Evolutionary conservation across 2,113 vertebrate genomes (phyloP).

Genomic region (Heteronetta atricapilla): DNA sequence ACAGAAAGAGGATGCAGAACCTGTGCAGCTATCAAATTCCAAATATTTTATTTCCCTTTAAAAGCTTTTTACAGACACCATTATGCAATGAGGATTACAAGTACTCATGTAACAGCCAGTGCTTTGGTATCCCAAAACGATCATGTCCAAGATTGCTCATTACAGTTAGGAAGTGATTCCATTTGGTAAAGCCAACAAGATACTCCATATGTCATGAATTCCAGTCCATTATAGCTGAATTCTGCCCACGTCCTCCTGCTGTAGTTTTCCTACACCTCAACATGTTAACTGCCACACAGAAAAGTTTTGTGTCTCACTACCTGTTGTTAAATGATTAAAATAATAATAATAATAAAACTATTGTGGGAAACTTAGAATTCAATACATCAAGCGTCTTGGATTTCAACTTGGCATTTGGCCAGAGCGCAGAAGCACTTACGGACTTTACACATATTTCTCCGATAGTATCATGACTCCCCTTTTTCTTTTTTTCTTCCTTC

Average conservation of each 20-base stretch:
- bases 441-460: background rate
- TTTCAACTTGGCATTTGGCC: background rate
- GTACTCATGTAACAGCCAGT: background rate
- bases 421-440: background rate
- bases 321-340: constrained; percentile 30
- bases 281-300: background rate
- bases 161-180: constrained; percentile 47
- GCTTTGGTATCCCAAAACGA: background rate
- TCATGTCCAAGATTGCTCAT: background rate
- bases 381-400: background rate
- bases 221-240: constrained; percentile 25
- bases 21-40: background rate
- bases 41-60: constrained; percentile 16
- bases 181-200: constrained; percentile 36
- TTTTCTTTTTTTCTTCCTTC: background rate
- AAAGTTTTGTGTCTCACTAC: background rate
- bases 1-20: background rate
- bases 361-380: constrained; percentile 47
- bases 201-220: constrained; percentile 15
- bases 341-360: background rate
- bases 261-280: constrained; percentile 40
- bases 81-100: constrained; percentile 5
- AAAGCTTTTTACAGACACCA: background rate
- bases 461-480: background rate
- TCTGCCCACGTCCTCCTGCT: background rate